A percentile compares a stretch with the other conserved stretches of the same genome.
Evolutionary conservation across 1,140 invertebrate species (phyloP).

Genomic region (Drosophila kurseongensis): DNA sequence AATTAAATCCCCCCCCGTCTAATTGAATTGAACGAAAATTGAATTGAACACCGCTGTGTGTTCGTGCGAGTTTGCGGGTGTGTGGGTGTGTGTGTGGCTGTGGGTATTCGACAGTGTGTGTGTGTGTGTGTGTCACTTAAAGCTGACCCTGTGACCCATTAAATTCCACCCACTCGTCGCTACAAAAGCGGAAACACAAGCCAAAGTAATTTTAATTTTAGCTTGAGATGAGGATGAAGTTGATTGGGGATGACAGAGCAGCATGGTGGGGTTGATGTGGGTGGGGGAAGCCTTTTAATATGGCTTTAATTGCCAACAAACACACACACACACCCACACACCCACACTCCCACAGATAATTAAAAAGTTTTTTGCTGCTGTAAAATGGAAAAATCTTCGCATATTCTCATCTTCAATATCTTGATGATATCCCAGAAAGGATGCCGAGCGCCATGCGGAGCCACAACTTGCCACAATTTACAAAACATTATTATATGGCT

Average conservation of each 20-base stretch:
- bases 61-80: conserved; percentile 17
- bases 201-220: conserved; percentile 46
- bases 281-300: conserved; percentile 21
- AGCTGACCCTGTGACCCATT: conserved; percentile 60
- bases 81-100: conserved; percentile 5
- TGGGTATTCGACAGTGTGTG: conserved; percentile 3
- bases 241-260: conserved; percentile 38
- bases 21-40: conserved; percentile 64
- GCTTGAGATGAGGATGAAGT: conserved; percentile 36
- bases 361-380: conserved; percentile 37
- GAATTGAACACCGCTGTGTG: conserved; percentile 44
- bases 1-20: conserved; percentile 54
- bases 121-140: conserved; percentile 32
- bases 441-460: neutral
- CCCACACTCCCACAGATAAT: conserved; percentile 26
- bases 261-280: neutral
- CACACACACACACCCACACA: conserved; percentile 5
- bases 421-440: conserved; percentile 9
- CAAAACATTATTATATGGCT: conserved; percentile 50
- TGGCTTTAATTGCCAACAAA: conserved; percentile 53
- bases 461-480: conserved; percentile 58
- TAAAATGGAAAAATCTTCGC: conserved; percentile 47
- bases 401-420: conserved; percentile 44
- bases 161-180: conserved; percentile 24
- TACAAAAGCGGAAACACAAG: conserved; percentile 27